A percentile compares a stretch with the other conserved stretches of the same genome.
Evolutionary conservation across 2,888 invertebrate genomes (phyloP).

Genomic region (Drosophila lutescens): DNA sequence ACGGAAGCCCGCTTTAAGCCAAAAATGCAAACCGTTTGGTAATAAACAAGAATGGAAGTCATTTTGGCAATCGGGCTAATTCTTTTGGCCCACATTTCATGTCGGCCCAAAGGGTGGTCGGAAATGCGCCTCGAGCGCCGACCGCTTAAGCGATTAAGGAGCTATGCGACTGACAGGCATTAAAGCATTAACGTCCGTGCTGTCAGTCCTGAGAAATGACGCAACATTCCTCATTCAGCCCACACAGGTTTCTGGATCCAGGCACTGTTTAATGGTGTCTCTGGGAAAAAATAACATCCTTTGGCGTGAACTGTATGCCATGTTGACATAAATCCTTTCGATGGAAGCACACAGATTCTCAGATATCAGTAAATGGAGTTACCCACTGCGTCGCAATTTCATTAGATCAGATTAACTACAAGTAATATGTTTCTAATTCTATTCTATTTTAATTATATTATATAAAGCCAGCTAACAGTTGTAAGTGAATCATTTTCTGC

Average conservation of each 20-base stretch:
- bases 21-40: conserved; percentile 51
- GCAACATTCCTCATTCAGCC: conserved; percentile 28
- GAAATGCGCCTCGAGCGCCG: conserved; percentile 18
- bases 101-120: conserved; percentile 39
- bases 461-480: no score
- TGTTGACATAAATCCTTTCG: conserved; percentile 11
- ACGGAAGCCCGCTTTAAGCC: conserved; percentile 29
- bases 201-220: conserved; percentile 46
- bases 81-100: conserved; percentile 38
- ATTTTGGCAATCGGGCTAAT: conserved; percentile 43
- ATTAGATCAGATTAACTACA: background rate
- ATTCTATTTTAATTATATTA: no score
- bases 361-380: background rate
- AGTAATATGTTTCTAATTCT: no score
- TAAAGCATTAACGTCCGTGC: conserved; percentile 42
- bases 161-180: conserved; percentile 43
- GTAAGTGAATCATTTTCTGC: background rate
- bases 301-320: conserved; percentile 3
- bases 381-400: background rate
- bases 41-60: conserved; percentile 47
- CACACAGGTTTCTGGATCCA: conserved; percentile 1
- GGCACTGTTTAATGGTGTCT: conserved; percentile 22
- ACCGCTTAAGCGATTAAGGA: conserved; percentile 44
- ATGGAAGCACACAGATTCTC: background rate
- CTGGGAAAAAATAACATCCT: conserved; percentile 13